Evolutionary conservation across 2,888 invertebrate species (phyloP), one percentile per base, ranked within the genome.

Genomic region (Melinopterus prodromus): DNA sequence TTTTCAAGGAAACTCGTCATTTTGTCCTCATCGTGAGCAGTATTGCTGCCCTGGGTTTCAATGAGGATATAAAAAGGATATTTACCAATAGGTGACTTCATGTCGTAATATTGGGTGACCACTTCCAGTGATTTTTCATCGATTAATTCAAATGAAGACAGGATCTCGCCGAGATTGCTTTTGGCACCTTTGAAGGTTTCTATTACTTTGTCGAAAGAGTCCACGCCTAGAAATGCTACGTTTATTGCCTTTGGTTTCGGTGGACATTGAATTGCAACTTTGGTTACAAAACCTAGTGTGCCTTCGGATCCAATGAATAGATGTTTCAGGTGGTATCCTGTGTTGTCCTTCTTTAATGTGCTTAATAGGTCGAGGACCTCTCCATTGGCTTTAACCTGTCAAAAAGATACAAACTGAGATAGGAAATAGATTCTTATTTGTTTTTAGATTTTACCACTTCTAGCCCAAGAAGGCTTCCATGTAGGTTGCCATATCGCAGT

Each of bases 281-380:
- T 96, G 0, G 99, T 99, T 6, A 99, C 94, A 6, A 99, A 89
- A 14, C 99, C 99, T 77, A 99, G 90, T 0, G 98, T 98, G 75
- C 99, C 99, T 90, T 99, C 99, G 0, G 98, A 97, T 14, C 99
- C 99, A 85, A 99, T 97, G 87, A 99, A 99, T 81, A 99, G 89
- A 89, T 99, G 98, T 87, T 98, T 98, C 85, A 99, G 90, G 87
- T 99, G 98, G 88, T 98, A 98, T 0, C 99, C 99, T 0, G 99
- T 99, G 88, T 99, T 99, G 89, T 99, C 99, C 89, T 99, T 99
- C 87, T 97, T 95, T 84, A 99, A 91, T 0, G 94, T 92, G 80
- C 94, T 95, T 87, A 99, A 91, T 81, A 96, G 94, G 88, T 99
- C 95, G 38, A 99, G 88, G 0, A 99, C 89, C 78, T 95, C 93